Evolutionary conservation across 2,888 invertebrate species (phyloP), one percentile per base, ranked within the genome.

Genomic region (Escarpia spicata): DNA sequence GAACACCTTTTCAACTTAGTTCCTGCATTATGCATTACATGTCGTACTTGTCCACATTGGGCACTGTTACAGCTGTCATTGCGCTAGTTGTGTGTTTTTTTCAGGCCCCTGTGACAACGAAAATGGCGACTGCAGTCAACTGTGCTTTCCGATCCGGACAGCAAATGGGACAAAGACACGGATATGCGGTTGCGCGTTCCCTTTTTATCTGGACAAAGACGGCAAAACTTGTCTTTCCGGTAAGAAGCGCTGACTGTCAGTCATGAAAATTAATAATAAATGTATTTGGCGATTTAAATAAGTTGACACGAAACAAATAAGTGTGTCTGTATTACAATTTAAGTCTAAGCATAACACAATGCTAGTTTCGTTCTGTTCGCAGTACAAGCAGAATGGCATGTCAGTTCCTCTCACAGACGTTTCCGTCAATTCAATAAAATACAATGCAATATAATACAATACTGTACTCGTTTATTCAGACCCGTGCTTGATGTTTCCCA

Each of bases 121-220:
- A 15, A 75, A 75, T 75, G 75, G 75, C 75, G 75, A n/a, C 75
- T 75, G 75, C 26, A 75, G n/a, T 75, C 75, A 75, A 26, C 26
- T 75, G 26, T 75, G 75, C n/a, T 75, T 75, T 26, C 19, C 75
- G 26, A 15, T 26, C 19, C 19, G 4, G 75, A 26, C 19, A 75
- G n/a, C 75, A 26, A 75, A 52, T 9, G 52, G n/a, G 75, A 19
- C 4, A 75, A 75, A 19, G 75, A 26, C 6, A 26, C 4, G 75
- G 19, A 3, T 26, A 75, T 75, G 75, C 26, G 75, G 6, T 26
- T 75, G 75, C 75, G 75, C n/a, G 15, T 75, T 75, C n/a, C n/a
- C 75, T 26, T 75, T 75, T 75, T 75, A 75, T 75, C 75, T 75
- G 75, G 75, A 75, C n/a, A 75, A 75, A 75, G 75, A 75, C 75